Percentiles rank a stretch among this genome's conserved stretches.
Conservation (phyloP, 2,888 invertebrate genomes). For the Alloplasta piceator region DNA sequence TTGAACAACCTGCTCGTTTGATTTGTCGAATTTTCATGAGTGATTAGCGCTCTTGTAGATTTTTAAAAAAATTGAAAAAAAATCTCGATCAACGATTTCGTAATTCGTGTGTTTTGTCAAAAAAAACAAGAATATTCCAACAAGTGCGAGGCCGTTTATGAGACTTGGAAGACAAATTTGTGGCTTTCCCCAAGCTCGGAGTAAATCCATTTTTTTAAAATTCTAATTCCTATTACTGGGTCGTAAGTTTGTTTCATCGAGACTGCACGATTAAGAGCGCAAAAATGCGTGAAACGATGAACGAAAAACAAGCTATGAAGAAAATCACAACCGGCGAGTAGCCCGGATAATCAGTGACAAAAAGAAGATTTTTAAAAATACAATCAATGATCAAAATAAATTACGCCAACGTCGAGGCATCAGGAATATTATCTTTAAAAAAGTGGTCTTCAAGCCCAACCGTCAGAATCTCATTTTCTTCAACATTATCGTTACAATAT, state of each 20-base stretch:
- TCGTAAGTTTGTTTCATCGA: conserved; percentile 34
- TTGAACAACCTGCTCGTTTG: conserved; percentile 5
- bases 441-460: conserved; percentile 50
- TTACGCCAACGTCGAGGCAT: conserved; percentile 58
- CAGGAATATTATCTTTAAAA: conserved; percentile 55
- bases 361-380: conserved; percentile 38
- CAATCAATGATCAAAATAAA: conserved; percentile 60
- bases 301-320: conserved; percentile 33
- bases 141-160: conserved; percentile 7
- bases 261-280: conserved; percentile 15
- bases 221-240: conserved; percentile 14
- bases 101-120: background rate
- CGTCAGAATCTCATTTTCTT: conserved; percentile 63
- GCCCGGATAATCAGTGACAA: conserved; percentile 71
- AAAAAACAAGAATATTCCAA: background rate
- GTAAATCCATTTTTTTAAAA: background rate
- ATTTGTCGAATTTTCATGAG: conserved; percentile 8
- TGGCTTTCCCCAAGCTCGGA: conserved; percentile 7
- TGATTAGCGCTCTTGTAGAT: conserved; percentile 15
- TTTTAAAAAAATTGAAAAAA: background rate
- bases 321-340: conserved; percentile 78
- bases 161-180: conserved; percentile 6
- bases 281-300: conserved; percentile 8
- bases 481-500: background rate
- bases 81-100: background rate